Evolutionary conservation across 2,797 vertebrate genomes (phyloP).

Genomic region (Vireo griseus): DNA sequence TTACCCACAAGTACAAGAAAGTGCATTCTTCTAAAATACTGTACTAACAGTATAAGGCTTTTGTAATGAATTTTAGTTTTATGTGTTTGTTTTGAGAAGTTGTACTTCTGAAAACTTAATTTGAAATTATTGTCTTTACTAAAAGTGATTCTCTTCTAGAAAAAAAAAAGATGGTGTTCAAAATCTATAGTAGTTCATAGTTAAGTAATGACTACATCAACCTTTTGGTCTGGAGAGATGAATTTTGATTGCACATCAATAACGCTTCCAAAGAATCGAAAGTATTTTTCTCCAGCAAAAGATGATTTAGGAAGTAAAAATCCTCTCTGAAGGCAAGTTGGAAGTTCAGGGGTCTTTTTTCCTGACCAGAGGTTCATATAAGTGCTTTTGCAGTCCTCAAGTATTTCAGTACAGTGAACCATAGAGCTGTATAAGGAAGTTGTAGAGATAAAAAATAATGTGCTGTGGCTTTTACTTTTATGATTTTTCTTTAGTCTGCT

Average conservation of each 20-base stretch:
- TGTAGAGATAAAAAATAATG: background rate
- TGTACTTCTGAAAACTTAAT: background rate
- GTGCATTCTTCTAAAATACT: background rate
- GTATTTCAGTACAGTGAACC: background rate
- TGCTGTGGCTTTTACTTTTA: background rate
- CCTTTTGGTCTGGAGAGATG: background rate
- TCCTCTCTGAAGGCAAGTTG: background rate
- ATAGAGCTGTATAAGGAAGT: background rate
- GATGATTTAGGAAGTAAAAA: background rate
- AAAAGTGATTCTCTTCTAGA: background rate
- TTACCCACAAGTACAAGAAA: background rate
- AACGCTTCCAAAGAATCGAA: background rate
- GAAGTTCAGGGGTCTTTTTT: background rate
- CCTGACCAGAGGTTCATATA: background rate
- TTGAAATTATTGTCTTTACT: background rate
- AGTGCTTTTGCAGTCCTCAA: background rate
- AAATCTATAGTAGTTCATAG: background rate
- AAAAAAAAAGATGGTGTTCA: background rate
- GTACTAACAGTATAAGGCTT: background rate
- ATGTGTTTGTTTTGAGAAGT: background rate
- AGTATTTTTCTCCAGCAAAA: background rate
- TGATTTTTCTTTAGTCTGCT: background rate
- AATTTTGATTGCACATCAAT: background rate
- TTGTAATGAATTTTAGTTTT: background rate
- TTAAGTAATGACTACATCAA: background rate